Evolutionary conservation across 2,113 vertebrate species (phyloP), one percentile per base, ranked within the genome.

Genomic region (Centropus unirufus): DNA sequence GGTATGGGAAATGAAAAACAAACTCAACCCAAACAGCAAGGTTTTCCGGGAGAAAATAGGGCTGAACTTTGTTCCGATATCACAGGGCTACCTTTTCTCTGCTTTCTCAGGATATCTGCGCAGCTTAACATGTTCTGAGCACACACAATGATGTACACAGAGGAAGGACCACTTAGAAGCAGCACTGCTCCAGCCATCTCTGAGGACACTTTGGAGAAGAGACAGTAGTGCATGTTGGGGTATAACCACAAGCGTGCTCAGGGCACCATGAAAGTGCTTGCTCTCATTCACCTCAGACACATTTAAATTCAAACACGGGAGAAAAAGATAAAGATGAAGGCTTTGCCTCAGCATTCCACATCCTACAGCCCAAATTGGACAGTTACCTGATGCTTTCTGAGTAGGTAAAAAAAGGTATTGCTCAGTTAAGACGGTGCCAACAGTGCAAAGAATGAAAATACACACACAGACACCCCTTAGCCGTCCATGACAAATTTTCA

Each of bases 161-260:
- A 23, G 21, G 20, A 69, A 70, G 11, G 54, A 44, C 2, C n/a
- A 7, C 13, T 21, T 1, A n/a, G 14, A 54, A 85, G 26, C 55
- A 90, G 42, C 30, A 52, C 21, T 30, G 24, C 42, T 44, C 14
- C 0, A 1, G 42, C 12, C n/a, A 78, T 21, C 27, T 63, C 42
- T 92, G 30, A 27, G 14, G 32, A 75, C 14, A 42, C 12, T 17
- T 34, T 21, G 36, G 14, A 85, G 61, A 40, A 36, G 40, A 39
- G 11, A 42, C 22, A 58, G 6, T 0, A 51, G 40, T 2, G 2
- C 9, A 46, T 3, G 3, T 2, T 23, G 22, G 6, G 14, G 34
- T n/a, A 23, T 21, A 91, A 59, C 24, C 57, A 29, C 30, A 4
- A 17, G 10, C 3, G 1, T 3, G 2, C 47, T 64, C 44, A 42